A percentile compares a stretch with the other conserved stretches of the same genome.
phyloP scores from a whole-genome alignment of 2,113 vertebrate species.

The Perca fluviatilis region DNA sequence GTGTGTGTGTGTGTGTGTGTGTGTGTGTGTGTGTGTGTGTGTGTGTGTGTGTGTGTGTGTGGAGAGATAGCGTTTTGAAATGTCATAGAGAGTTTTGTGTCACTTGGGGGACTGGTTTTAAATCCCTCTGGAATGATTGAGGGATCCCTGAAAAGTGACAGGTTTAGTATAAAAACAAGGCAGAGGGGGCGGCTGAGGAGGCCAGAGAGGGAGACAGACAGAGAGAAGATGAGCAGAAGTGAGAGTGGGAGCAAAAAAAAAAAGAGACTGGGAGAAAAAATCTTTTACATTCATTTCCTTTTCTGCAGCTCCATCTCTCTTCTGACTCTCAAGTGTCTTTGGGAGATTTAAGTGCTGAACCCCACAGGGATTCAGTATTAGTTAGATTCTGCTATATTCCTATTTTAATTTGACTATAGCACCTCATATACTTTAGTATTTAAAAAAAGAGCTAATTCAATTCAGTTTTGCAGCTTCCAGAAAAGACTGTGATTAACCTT shows the following conservation, averaged over 20 bases:
- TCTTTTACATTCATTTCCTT: constrained; percentile 65
- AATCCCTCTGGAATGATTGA: constrained; percentile 61
- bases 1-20: background rate
- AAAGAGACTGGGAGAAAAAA: constrained; percentile 37
- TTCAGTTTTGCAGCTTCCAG: background rate
- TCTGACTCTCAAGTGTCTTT: constrained; percentile 37
- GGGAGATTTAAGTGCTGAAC: constrained; percentile 31
- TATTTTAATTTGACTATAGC: constrained; percentile 12
- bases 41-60: background rate
- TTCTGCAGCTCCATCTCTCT: constrained; percentile 40
- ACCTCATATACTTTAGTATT: background rate
- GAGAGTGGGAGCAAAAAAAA: constrained; percentile 43
- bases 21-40: background rate
- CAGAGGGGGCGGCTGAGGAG: constrained; percentile 43
- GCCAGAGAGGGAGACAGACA: constrained; percentile 31
- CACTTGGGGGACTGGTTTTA: constrained; percentile 40
- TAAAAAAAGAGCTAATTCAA: background rate
- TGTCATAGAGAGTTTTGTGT: constrained; percentile 52
- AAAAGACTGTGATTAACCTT: background rate
- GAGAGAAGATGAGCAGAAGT: constrained; percentile 46
- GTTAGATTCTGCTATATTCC: constrained; percentile 12
- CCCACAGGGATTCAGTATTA: constrained; percentile 29
- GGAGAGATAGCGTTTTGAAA: constrained; percentile 40
- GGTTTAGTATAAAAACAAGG: constrained; percentile 67
- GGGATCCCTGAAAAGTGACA: constrained; percentile 63